A percentile compares a stretch with the other conserved stretches of the same genome.
Evolutionary conservation across 2,888 invertebrate genomes (phyloP).

Genomic region (Yponomeuta cagnagella): DNA sequence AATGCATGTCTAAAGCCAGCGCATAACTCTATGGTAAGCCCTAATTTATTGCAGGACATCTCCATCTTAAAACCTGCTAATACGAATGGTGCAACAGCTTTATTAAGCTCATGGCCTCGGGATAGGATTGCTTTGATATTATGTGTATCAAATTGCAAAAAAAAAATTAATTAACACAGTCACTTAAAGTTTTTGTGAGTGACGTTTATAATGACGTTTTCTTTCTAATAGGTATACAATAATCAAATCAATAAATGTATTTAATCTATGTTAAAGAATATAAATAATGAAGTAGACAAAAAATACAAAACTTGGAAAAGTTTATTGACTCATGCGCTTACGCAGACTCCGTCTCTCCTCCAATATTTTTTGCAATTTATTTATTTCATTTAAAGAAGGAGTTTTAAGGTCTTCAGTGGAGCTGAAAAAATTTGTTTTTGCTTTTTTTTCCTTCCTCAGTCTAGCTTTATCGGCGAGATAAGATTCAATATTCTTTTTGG

Average conservation of each 20-base stretch:
- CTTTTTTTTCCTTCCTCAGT: constrained; percentile 37
- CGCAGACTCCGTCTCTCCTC: constrained; percentile 64
- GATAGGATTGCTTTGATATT: constrained; percentile 8
- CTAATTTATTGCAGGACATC: constrained; percentile 45
- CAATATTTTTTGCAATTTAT: constrained; percentile 60
- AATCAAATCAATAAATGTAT: background rate
- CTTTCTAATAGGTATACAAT: background rate
- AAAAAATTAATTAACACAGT: background rate
- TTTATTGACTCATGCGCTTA: constrained; percentile 29
- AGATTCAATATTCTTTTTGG: constrained; percentile 56
- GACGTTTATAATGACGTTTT: background rate
- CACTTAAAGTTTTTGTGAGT: background rate
- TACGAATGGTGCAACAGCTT: constrained; percentile 36
- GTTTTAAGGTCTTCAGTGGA: constrained; percentile 26
- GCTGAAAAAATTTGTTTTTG: constrained; percentile 20
- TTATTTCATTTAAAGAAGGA: constrained; percentile 55
- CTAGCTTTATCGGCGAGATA: constrained; percentile 48
- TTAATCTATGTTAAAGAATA: background rate
- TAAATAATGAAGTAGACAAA: background rate
- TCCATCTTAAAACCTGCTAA: constrained; percentile 44
- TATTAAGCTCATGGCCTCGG: constrained; percentile 30
- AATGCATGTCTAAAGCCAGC: constrained; percentile 23
- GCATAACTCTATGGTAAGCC: constrained; percentile 28
- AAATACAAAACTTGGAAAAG: background rate
- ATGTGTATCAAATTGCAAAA: background rate